Evolutionary conservation across 2,797 vertebrate species (phyloP).

Genomic region (Myotis planiceps): DNA sequence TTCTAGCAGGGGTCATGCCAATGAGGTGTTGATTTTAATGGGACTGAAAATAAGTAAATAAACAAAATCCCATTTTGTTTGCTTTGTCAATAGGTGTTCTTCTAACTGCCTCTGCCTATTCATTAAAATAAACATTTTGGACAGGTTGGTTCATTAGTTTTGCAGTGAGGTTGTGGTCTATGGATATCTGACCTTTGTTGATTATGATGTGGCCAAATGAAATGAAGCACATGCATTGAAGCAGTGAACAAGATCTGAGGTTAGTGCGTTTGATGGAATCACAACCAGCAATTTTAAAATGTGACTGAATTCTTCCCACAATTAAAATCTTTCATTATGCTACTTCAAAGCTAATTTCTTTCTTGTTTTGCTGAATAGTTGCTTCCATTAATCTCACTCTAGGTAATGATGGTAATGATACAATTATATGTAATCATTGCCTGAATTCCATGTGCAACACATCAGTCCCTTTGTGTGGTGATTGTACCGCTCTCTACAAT

Average conservation of each 20-base stretch:
- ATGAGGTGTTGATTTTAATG: not conserved
- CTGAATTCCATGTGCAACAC: conserved; percentile 73
- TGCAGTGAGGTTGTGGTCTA: not conserved
- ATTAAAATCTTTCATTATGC: conserved; percentile 83
- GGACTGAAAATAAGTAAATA: not conserved
- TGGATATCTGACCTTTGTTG: conserved; percentile 42
- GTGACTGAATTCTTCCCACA: conserved; percentile 78
- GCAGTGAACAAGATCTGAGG: conserved; percentile 32
- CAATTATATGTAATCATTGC: conserved; percentile 84
- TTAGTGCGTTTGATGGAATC: conserved; percentile 67
- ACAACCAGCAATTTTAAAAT: conserved; percentile 80
- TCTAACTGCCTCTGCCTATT: not conserved
- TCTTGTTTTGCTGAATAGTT: conserved; percentile 80
- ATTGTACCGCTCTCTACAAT: conserved; percentile 66
- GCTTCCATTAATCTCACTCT: conserved; percentile 84
- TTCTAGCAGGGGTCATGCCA: not conserved
- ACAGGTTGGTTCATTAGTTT: conserved; percentile 5
- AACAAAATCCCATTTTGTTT: conserved; percentile 20
- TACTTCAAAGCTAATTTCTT: conserved; percentile 83
- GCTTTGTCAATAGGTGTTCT: not conserved
- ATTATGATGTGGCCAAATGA: conserved; percentile 51
- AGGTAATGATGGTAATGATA: conserved; percentile 85
- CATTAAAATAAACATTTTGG: conserved; percentile 46
- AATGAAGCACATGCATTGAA: not conserved
- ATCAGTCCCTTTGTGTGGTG: conserved; percentile 78